phyloP scores from a whole-genome alignment of 2,113 vertebrate species.

The Pteronura brasiliensis region DNA sequence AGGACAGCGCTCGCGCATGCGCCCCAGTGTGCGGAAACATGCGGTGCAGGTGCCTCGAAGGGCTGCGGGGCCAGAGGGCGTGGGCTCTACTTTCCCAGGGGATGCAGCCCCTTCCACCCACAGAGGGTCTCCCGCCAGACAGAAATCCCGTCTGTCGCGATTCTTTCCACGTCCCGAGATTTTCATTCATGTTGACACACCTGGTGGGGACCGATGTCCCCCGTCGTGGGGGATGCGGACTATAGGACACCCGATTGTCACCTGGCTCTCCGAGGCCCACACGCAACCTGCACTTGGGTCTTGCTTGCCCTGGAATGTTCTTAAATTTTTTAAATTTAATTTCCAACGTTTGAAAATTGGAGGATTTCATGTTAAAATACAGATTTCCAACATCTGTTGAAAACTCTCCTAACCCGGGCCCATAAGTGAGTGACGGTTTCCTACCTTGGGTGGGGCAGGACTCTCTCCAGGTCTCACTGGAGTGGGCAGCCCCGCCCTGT shows the following conservation, averaged over 20 bases:
- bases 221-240: not conserved
- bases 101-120: rapidly evolving
- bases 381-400: not conserved
- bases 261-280: too few relatives aligned
- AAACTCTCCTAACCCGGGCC: not conserved
- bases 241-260: rapidly evolving
- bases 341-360: not conserved
- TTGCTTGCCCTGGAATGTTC: not conserved
- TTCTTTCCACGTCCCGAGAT: not conserved
- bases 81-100: too few relatives aligned
- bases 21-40: too few relatives aligned
- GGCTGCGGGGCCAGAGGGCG: too few relatives aligned
- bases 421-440: not conserved
- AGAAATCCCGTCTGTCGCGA: not conserved
- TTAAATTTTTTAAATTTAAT: not conserved
- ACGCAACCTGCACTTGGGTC: rapidly evolving
- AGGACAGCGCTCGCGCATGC: not conserved
- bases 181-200: not conserved
- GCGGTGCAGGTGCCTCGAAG: rapidly evolving
- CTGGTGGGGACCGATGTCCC: rapidly evolving
- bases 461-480: not conserved
- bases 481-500: not conserved
- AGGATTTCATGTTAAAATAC: not conserved
- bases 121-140: too few relatives aligned
- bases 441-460: not conserved